These are phyloP conservation scores for Alexandromys oeconomus DNA, from an alignment of 2,797 vertebrate species.

Conservation along the genomic window DNA sequence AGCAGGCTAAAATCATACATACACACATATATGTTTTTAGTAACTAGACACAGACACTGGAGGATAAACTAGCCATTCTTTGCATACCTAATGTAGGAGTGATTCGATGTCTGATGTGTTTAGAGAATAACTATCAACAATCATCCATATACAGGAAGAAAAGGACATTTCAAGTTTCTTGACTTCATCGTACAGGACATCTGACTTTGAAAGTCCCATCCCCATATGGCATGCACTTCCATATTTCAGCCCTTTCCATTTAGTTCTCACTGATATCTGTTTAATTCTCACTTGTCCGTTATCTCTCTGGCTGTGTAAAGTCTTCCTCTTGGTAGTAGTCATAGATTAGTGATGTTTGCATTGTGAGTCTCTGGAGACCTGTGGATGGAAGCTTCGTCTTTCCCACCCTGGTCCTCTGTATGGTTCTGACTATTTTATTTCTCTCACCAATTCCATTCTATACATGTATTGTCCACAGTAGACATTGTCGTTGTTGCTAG, in stretches of 20 bases:
- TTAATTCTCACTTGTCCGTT: not conserved
- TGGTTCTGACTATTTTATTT: not conserved
- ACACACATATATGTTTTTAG: not conserved
- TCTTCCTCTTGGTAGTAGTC: not conserved
- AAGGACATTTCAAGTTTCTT: not conserved
- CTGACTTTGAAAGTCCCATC: not conserved
- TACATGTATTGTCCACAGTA: not conserved
- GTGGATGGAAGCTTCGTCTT: not conserved
- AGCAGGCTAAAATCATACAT: not conserved
- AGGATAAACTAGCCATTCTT: not conserved
- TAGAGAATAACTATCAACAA: not conserved
- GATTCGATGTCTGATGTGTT: not conserved
- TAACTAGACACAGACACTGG: not conserved
- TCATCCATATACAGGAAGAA: not conserved
- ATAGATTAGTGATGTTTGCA: not conserved
- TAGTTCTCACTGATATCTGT: not conserved
- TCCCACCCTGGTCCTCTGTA: not conserved
- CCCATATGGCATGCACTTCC: not conserved
- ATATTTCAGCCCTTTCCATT: not conserved
- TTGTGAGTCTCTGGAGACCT: not conserved
- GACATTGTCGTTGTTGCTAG: not conserved
- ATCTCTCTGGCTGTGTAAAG: not conserved
- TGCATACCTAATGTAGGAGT: not conserved
- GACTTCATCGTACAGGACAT: not conserved
- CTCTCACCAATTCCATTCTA: not conserved